A percentile compares a stretch with the other conserved stretches of the same genome.
phyloP scores from a whole-genome alignment of 2,113 vertebrate genomes.

The Typhlomys cinereus region DNA sequence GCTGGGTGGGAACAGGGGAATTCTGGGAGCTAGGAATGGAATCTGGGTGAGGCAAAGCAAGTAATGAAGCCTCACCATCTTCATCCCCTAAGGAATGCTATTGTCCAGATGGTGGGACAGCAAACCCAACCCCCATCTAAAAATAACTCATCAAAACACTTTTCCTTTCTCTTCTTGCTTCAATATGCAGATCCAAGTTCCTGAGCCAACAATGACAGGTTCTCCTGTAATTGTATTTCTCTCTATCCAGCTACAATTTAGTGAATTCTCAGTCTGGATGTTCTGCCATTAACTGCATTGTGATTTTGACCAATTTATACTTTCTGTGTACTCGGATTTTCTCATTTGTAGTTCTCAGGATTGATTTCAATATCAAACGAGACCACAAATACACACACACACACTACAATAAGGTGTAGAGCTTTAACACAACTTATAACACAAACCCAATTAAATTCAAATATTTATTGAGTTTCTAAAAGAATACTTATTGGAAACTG shows the following conservation, averaged over 20 bases:
- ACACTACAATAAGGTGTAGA: background rate
- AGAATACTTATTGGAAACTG: constrained; percentile 7
- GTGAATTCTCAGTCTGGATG: background rate
- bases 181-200: constrained; percentile 26
- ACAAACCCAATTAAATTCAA: background rate
- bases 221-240: background rate
- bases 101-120: background rate
- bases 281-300: background rate
- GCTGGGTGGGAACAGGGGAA: constrained; percentile 63
- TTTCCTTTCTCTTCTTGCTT: constrained; percentile 49
- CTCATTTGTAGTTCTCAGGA: background rate
- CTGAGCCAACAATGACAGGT: constrained; percentile 34
- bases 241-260: background rate
- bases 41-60: constrained; percentile 67
- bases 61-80: background rate
- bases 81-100: constrained; percentile 48
- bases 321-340: constrained; percentile 2
- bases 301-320: background rate
- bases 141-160: constrained; percentile 55
- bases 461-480: constrained; percentile 33
- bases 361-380: constrained; percentile 38
- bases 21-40: constrained; percentile 57
- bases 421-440: constrained; percentile 29
- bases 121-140: background rate
- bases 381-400: constrained; percentile 20